Percentiles rank a stretch among this genome's conserved stretches.
These are phyloP conservation scores for Coracias cyanogaster DNA, from an alignment of 2,797 vertebrate genomes.

Conservation along the genomic window DNA sequence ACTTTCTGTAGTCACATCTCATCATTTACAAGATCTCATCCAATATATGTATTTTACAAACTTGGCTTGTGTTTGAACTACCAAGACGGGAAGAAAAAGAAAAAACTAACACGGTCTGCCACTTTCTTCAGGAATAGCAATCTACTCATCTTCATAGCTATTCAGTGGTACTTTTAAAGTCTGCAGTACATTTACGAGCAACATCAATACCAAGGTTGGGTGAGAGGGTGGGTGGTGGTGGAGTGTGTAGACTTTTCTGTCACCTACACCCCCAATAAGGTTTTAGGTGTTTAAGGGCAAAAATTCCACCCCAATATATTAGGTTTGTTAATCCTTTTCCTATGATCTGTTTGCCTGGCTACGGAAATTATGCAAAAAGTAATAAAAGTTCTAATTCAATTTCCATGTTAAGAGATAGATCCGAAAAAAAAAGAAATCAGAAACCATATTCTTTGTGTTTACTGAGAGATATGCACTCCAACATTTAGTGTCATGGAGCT, in stretches of 20 bases:
- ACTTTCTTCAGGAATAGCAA: neutral
- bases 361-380: conserved; percentile 60
- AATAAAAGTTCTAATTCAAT: conserved; percentile 72
- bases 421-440: neutral
- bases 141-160: neutral
- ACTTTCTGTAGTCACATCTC: neutral
- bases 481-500: conserved; percentile 63
- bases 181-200: neutral
- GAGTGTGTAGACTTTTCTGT: neutral
- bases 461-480: conserved; percentile 65
- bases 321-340: conserved; percentile 21
- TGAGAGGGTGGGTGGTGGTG: neutral
- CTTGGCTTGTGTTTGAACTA: neutral
- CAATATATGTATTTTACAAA: neutral
- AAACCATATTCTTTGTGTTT: conserved; percentile 68
- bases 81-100: neutral
- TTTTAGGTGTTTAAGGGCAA: conserved; percentile 1
- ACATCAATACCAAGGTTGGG: neutral
- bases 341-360: neutral
- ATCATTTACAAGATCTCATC: neutral
- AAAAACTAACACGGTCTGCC: fast-evolving
- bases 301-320: neutral
- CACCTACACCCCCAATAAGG: neutral
- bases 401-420: conserved; percentile 50
- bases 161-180: neutral